These are phyloP conservation scores for Pseudomyrmex pallidus DNA, from an alignment of 1,140 invertebrate species.

Conservation along the genomic window DNA sequence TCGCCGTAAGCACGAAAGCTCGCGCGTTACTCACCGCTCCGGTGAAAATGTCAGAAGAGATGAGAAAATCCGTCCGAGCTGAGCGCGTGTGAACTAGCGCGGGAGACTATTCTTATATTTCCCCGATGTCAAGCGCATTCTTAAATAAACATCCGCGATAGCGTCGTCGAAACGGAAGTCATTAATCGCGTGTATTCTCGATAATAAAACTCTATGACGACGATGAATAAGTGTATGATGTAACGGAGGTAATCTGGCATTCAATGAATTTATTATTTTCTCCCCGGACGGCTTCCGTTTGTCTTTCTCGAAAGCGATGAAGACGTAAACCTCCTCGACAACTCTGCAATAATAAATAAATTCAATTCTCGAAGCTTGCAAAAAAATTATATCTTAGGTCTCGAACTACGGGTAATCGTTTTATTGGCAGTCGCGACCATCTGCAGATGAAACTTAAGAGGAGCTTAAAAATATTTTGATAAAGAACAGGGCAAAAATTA, in stretches of 20 bases:
- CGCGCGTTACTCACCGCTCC: neutral
- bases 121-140: conserved; percentile 12
- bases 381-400: too few species aligned
- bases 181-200: conserved; percentile 32
- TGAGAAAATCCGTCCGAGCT: too few species aligned
- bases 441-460: too few species aligned
- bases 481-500: too few species aligned
- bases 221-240: conserved; percentile 10
- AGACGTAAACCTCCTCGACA: neutral
- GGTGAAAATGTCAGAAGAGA: neutral
- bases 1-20: conserved; percentile 42
- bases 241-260: neutral
- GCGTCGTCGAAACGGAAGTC: conserved; percentile 34
- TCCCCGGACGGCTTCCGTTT: neutral
- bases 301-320: neutral
- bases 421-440: too few species aligned
- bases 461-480: too few species aligned
- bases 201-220: conserved; percentile 14
- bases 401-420: too few species aligned
- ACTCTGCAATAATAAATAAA: neutral
- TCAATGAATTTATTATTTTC: neutral
- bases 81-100: too few species aligned
- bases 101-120: conserved; percentile 21
- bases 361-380: too few species aligned
- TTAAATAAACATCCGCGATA: conserved; percentile 44